phyloP scores from a whole-genome alignment of 2,113 vertebrate species.

The Neolamprologus modestus region DNA sequence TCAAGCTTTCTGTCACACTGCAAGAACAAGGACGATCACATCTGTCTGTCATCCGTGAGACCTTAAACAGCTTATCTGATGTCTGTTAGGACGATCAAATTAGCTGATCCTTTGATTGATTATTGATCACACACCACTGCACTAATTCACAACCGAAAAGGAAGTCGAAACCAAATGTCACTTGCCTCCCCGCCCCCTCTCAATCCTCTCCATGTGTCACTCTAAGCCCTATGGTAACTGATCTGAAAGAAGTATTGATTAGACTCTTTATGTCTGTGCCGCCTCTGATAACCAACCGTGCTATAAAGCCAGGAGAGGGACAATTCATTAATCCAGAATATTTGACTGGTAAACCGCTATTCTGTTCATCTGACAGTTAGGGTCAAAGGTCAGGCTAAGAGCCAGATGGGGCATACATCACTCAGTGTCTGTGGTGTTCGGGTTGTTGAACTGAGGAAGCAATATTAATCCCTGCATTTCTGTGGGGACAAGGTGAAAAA shows the following conservation, averaged over 20 bases:
- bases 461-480: not conserved
- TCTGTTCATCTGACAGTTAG: slow-evolving; percentile 10
- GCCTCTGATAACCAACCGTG: not conserved
- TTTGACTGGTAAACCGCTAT: slow-evolving; percentile 14
- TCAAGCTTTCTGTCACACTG: not conserved
- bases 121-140: not conserved
- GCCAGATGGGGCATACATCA: slow-evolving; percentile 32
- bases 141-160: not conserved
- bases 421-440: not conserved
- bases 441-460: not conserved
- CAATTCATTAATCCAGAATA: slow-evolving; percentile 35
- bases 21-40: not conserved
- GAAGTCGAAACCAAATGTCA: not conserved
- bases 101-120: not conserved
- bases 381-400: slow-evolving; percentile 43
- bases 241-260: slow-evolving; percentile 39
- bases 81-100: not conserved
- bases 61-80: not conserved
- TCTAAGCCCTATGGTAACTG: not conserved
- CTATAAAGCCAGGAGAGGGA: not conserved
- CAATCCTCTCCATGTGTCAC: slow-evolving; percentile 18
- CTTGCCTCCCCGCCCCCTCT: not conserved
- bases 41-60: not conserved
- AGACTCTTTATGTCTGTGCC: not conserved
- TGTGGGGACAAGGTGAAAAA: not conserved